Conservation (phyloP, 2,113 vertebrate genomes). For the Psammodynastes pulverulentus region DNA sequence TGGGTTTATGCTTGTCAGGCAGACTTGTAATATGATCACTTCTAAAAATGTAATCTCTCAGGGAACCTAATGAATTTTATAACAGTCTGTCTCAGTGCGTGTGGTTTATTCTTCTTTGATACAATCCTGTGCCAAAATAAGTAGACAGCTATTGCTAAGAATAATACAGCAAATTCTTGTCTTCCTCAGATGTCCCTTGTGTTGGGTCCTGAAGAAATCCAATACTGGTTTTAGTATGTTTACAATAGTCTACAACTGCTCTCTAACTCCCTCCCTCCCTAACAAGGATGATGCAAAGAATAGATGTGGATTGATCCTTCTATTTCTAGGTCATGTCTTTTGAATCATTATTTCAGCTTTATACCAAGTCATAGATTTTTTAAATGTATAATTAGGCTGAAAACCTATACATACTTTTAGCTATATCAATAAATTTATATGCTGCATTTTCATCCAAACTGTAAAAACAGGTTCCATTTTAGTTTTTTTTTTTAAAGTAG, state of each 20-base stretch:
- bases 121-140: conserved; percentile 46
- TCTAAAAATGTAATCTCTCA: conserved; percentile 30
- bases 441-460: not conserved
- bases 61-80: conserved; percentile 31
- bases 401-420: not conserved
- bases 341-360: not conserved
- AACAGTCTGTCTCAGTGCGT: conserved; percentile 23
- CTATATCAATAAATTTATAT: not conserved
- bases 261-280: not conserved
- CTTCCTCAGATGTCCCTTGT: conserved; percentile 8
- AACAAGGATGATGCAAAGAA: not conserved
- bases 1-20: conserved; percentile 27
- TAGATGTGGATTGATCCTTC: not conserved
- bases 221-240: not conserved
- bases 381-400: not conserved
- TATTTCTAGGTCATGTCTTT: not conserved
- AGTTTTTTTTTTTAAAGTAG: not conserved
- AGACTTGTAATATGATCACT: conserved; percentile 12
- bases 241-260: not conserved
- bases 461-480: not conserved
- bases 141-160: conserved; percentile 20
- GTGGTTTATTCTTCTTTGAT: conserved; percentile 36
- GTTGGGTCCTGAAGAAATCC: not conserved
- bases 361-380: not conserved
- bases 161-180: conserved; percentile 19